These are phyloP conservation scores for Lophotriccus pileatus DNA, from an alignment of 2,797 vertebrate species.

Conservation along the genomic window DNA sequence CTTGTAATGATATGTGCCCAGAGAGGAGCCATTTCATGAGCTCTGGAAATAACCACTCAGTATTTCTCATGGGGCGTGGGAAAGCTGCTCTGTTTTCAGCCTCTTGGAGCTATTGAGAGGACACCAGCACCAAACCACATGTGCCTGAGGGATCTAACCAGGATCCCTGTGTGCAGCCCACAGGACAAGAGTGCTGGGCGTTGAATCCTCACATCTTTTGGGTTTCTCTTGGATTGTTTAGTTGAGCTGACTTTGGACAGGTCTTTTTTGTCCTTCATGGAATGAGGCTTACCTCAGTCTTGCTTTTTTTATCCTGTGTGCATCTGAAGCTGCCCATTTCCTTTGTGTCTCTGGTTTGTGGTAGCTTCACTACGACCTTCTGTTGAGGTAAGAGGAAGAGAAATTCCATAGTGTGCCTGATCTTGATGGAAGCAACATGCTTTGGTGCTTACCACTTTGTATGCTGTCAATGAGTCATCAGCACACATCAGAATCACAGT, in stretches of 20 bases:
- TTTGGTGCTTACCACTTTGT: not conserved
- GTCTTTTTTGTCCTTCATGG: not conserved
- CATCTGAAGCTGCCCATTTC: not conserved
- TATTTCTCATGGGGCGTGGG: not conserved
- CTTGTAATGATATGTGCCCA: not conserved
- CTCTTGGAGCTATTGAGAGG: not conserved
- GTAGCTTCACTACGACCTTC: not conserved
- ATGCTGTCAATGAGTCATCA: not conserved
- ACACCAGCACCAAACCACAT: fast-evolving
- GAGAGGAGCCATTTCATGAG: not conserved
- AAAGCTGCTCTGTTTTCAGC: not conserved
- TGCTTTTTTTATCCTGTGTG: not conserved
- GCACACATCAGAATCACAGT: not conserved
- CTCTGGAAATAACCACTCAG: not conserved
- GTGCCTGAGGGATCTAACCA: not conserved
- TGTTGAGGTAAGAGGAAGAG: not conserved
- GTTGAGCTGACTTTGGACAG: not conserved
- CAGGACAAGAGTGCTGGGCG: not conserved
- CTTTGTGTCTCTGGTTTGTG: not conserved
- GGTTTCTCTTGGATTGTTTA: not conserved
- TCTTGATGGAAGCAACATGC: not conserved
- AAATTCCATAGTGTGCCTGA: not conserved
- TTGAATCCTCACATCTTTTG: not conserved
- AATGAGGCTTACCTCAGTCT: not conserved
- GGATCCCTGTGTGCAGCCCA: not conserved